Base-by-base conservation (phyloP, 2,888 invertebrate genomes). In the Mellilla xanthometata region DNA sequence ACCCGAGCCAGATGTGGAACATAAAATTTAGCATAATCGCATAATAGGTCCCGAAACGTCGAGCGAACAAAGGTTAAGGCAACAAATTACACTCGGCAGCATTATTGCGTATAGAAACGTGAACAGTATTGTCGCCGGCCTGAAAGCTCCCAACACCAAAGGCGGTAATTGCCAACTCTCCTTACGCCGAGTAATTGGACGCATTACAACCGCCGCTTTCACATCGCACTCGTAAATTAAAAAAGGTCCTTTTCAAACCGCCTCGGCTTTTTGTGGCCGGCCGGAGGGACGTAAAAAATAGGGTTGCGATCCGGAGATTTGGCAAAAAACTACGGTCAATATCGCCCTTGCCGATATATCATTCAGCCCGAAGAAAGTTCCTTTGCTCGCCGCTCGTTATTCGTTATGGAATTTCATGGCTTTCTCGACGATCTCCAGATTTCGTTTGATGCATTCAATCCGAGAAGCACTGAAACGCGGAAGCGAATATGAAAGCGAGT, bases 161-260 rank as follows among this genome's bases (percentile, higher is more conserved):
- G 61, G 55, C 58, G 67, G 24, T 72, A 73, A 77, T 79, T 70
- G 72, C 70, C 60, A 68, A 76, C 74, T 76, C 76, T 69, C 75
- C 68, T 74, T 71, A 72, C 72, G 67, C 56, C 61, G 57, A 57
- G 62, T 76, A 77, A 76, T 76, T 74, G 76, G 69, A 54, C 60
- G 62, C 63, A 67, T 71, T 70, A 69, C 64, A 52, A 51, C 60
- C 51, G 58, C 62, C 60, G 68, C 75, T 77, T 82, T 79, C 76
- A 70, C 70, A 40, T 69, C 65, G 59, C 56, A 67, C 62, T 70
- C 77, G 76, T 76, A 76, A 79, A 80, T 80, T 77, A 64, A 66
- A 76, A 79, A 74, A 72, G 72, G 71, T 61, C 70, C 72, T 66
- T 72, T 76, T 66, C 57, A 64, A 69, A 66, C 60, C 60, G 65